Conservation (phyloP, 2,888 invertebrate species). For the Chesias legatella region DNA sequence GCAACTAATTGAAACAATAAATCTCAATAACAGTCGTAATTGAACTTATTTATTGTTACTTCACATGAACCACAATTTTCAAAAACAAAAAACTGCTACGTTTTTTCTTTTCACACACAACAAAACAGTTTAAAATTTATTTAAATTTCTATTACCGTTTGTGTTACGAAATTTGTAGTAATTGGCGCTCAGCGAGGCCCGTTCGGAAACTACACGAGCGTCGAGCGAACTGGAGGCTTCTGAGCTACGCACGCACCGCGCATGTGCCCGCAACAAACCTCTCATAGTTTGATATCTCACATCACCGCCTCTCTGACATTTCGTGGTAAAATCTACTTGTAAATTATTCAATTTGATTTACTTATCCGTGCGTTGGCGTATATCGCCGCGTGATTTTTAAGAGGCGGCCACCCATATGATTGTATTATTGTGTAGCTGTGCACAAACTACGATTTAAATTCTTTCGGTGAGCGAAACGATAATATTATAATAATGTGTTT, state of each 20-base stretch:
- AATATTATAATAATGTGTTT: too few species aligned
- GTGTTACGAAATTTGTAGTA: conserved; percentile 49
- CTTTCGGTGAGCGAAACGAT: too few species aligned
- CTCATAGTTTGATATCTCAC: conserved; percentile 76
- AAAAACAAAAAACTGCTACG: conserved; percentile 19
- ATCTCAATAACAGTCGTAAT: conserved; percentile 35
- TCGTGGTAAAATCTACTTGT: conserved; percentile 70
- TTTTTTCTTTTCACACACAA: neutral
- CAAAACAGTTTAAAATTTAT: conserved; percentile 30
- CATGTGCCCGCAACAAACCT: conserved; percentile 66
- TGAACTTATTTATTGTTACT: conserved; percentile 34
- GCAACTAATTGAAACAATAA: conserved; percentile 36
- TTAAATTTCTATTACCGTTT: conserved; percentile 43
- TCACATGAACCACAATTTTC: conserved; percentile 36
- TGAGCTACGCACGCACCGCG: conserved; percentile 43
- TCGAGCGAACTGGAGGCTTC: conserved; percentile 63
- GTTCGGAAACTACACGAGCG: conserved; percentile 56
- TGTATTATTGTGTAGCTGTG: too few species aligned
- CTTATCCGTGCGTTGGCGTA: conserved; percentile 54
- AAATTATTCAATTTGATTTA: conserved; percentile 74
- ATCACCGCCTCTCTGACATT: conserved; percentile 73
- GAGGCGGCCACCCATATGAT: conserved; percentile 18
- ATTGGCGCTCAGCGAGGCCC: conserved; percentile 50
- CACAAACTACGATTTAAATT: too few species aligned
- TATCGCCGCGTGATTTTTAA: conserved; percentile 48